A percentile compares a stretch with the other conserved stretches of the same genome.
phyloP scores from a whole-genome alignment of 2,113 vertebrate species.

The Scolopax mira region DNA sequence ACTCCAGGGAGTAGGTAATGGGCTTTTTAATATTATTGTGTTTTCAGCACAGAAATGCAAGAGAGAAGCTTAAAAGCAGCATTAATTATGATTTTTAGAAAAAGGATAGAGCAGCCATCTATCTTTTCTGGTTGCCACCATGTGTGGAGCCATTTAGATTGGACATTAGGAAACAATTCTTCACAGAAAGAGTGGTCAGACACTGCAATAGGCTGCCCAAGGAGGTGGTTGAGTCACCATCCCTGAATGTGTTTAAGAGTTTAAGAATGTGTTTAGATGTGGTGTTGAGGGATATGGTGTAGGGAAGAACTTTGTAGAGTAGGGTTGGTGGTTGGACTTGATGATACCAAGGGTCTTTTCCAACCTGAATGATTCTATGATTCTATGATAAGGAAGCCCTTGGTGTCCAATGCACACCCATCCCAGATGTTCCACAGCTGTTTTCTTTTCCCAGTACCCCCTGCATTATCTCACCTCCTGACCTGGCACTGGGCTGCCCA shows the following conservation, averaged over 20 bases:
- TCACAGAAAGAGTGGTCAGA: too few relatives aligned
- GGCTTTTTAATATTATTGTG: too few relatives aligned
- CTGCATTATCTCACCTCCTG: background rate
- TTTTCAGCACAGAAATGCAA: background rate
- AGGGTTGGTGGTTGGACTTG: too few relatives aligned
- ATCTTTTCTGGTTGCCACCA: background rate
- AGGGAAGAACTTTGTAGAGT: too few relatives aligned
- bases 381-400: background rate
- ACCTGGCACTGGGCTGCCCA: background rate
- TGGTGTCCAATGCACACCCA: fast-evolving
- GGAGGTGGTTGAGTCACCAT: too few relatives aligned
- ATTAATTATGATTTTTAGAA: background rate
- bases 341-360: too few relatives aligned
- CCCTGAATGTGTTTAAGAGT: too few relatives aligned
- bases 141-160: background rate
- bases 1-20: background rate
- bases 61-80: background rate
- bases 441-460: background rate
- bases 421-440: background rate
- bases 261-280: too few relatives aligned
- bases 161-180: too few relatives aligned
- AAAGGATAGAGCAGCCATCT: background rate
- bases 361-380: too few relatives aligned
- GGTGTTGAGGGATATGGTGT: too few relatives aligned
- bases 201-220: too few relatives aligned